Evolutionary conservation across 1,140 invertebrate species (phyloP).

Genomic region (Gonatopus flavifemur): DNA sequence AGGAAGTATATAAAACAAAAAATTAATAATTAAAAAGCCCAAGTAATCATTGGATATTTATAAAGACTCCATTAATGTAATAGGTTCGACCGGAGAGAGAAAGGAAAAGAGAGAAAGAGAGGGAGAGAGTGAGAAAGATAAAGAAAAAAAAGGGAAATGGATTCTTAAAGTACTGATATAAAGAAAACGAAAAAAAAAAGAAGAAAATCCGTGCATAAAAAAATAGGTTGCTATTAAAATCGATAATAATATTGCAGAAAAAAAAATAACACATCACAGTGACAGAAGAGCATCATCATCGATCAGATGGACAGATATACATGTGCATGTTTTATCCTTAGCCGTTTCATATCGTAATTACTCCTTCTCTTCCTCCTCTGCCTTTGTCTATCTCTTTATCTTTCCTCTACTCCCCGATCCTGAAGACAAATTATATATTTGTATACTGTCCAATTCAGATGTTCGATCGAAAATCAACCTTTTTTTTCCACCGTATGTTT

Average conservation of each 20-base stretch:
- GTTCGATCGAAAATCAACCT: too few species aligned
- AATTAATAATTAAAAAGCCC: conserved; percentile 29
- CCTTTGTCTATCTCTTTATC: conserved; percentile 2
- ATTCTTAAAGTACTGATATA: too few species aligned
- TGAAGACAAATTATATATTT: too few species aligned
- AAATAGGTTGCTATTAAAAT: conserved; percentile 27
- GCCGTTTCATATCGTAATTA: conserved; percentile 51
- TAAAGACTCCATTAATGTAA: conserved; percentile 45
- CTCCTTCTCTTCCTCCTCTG: conserved; percentile 34
- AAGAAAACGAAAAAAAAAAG: conserved; percentile 11
- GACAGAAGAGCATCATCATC: conserved; percentile 17
- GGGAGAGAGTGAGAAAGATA: not conserved
- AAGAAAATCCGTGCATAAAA: conserved; percentile 18
- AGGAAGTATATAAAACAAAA: conserved; percentile 48
- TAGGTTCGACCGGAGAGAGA: conserved; percentile 29
- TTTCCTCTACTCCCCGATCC: not conserved
- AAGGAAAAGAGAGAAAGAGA: conserved; percentile 1
- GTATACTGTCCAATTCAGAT: too few species aligned
- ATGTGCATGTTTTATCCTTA: conserved; percentile 54
- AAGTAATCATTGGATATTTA: conserved; percentile 55
- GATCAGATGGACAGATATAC: conserved; percentile 42
- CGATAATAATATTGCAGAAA: too few species aligned
- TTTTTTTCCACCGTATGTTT: too few species aligned
- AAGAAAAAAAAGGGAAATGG: conserved; percentile 7
- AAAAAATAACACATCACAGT: too few species aligned